Evolutionary conservation across 2,888 invertebrate species (phyloP).

Genomic region (Ophion ellenae): DNA sequence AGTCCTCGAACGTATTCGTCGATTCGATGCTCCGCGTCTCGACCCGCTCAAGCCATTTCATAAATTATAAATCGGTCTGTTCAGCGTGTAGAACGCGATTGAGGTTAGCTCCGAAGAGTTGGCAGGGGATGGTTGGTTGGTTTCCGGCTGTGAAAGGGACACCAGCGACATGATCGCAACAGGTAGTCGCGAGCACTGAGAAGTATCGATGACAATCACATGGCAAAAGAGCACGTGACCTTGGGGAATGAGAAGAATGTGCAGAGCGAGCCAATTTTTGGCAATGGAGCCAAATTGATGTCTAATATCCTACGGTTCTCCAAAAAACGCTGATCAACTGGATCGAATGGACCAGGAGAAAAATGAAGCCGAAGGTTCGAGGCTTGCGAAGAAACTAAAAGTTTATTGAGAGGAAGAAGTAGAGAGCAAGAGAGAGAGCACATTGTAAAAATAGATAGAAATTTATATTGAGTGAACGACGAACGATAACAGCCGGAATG

Average conservation of each 20-base stretch:
- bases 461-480: slow-evolving; percentile 40
- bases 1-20: slow-evolving; percentile 60
- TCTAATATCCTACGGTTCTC: background rate
- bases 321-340: background rate
- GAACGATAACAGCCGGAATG: slow-evolving; percentile 58
- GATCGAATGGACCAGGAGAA: background rate
- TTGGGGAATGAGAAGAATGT: slow-evolving; percentile 26
- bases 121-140: background rate
- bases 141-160: slow-evolving; percentile 5
- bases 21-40: slow-evolving; percentile 44
- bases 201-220: slow-evolving; percentile 47
- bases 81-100: slow-evolving; percentile 19
- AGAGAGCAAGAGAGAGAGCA: slow-evolving; percentile 8
- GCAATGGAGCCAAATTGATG: background rate
- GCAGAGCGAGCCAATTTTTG: background rate
- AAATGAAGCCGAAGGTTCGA: background rate
- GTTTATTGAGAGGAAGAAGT: background rate
- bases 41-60: slow-evolving; percentile 31
- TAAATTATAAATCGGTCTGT: slow-evolving; percentile 28
- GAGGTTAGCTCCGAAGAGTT: slow-evolving; percentile 42
- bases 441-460: slow-evolving; percentile 33
- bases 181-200: slow-evolving; percentile 61
- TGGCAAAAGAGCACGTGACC: slow-evolving; percentile 26
- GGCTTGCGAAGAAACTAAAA: no score
- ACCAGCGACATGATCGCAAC: slow-evolving; percentile 65